Evolutionary conservation across 1,140 invertebrate genomes (phyloP).

Genomic region (Cyrtorhinus lividipennis): DNA sequence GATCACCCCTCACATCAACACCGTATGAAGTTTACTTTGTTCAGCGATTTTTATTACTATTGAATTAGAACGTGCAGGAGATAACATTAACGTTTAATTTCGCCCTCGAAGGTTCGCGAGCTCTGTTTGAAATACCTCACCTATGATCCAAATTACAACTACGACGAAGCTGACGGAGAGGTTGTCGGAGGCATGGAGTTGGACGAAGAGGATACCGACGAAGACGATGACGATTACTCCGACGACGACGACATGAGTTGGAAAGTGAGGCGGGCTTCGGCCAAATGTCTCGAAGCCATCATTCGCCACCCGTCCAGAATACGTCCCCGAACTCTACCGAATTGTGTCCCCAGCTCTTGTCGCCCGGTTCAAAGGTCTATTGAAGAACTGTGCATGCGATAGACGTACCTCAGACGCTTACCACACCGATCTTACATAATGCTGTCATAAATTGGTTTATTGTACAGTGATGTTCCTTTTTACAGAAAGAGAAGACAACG

Average conservation of each 20-base stretch:
- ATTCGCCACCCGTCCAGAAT: conserved; percentile 81
- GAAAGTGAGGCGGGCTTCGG: conserved; percentile 87
- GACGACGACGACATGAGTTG: conserved; percentile 99
- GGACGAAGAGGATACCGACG: conserved; percentile 59
- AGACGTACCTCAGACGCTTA: too few relatives aligned
- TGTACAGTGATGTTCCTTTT: too few relatives aligned
- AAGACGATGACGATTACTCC: conserved; percentile 76
- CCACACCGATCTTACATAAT: too few relatives aligned
- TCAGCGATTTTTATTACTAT: too few relatives aligned
- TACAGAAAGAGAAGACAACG: conserved; percentile 93
- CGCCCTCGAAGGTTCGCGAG: conserved; percentile 76
- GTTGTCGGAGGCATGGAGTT: conserved; percentile 47
- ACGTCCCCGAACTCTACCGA: conserved; percentile 79
- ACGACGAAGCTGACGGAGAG: conserved; percentile 64
- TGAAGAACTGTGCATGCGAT: too few relatives aligned
- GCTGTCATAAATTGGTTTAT: too few relatives aligned
- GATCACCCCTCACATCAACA: conserved; percentile 75
- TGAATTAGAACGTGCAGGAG: too few relatives aligned
- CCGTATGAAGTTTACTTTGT: too few relatives aligned
- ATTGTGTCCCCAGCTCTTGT: conserved; percentile 80
- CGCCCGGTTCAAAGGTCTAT: conserved; percentile 71
- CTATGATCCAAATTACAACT: conserved; percentile 99
- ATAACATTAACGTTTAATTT: too few relatives aligned
- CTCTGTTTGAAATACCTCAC: conserved; percentile 84
- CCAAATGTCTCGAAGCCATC: conserved; percentile 93